A percentile compares a stretch with the other conserved stretches of the same genome.
phyloP scores from a whole-genome alignment of 2,113 vertebrate species.

The Lagopus leucura region DNA sequence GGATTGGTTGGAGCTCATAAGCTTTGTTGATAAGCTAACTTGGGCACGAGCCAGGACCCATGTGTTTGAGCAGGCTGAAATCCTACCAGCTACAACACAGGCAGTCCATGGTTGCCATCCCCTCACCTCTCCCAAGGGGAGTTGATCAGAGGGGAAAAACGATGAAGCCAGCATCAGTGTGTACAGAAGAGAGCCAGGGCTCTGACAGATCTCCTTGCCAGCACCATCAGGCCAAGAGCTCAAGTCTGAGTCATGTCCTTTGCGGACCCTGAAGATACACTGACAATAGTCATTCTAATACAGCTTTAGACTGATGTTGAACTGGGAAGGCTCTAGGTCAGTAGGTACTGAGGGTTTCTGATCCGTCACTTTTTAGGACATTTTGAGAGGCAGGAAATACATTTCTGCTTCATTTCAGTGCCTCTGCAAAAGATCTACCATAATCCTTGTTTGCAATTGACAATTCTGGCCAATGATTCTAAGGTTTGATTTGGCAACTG shows the following conservation, averaged over 20 bases:
- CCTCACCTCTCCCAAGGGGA: background rate
- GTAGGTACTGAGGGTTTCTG: background rate
- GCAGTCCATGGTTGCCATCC: background rate
- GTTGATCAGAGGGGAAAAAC: background rate
- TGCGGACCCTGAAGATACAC: background rate
- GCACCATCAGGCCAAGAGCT: background rate
- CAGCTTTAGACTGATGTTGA: background rate
- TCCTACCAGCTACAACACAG: background rate
- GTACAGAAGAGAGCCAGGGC: rapidly evolving
- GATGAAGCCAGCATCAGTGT: background rate
- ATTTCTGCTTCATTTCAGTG: background rate
- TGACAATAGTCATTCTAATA: background rate
- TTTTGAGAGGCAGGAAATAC: background rate
- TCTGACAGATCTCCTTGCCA: background rate
- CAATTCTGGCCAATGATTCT: background rate
- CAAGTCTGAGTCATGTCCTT: background rate
- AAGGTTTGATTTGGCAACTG: background rate
- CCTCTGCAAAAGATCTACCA: background rate
- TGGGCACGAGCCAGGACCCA: background rate
- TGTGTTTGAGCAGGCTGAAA: background rate
- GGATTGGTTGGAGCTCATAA: background rate
- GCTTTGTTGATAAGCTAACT: background rate
- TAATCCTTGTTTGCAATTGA: background rate
- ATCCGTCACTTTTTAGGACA: background rate
- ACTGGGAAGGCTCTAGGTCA: background rate